These are phyloP conservation scores for Coptodon rendalli DNA, from an alignment of 2,113 vertebrate genomes.

Conservation along the genomic window DNA sequence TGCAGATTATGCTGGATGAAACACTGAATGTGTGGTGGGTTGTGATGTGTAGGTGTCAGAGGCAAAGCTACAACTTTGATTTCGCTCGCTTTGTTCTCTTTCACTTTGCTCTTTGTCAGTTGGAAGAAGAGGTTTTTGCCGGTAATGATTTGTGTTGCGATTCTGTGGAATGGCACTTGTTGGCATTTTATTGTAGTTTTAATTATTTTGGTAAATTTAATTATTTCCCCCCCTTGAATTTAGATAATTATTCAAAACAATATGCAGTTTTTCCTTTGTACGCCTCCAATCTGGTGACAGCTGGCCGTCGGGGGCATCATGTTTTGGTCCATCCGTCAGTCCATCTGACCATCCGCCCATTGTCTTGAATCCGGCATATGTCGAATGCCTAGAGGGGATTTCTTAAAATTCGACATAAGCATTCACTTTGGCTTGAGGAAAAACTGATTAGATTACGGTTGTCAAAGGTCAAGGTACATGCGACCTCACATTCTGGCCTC, in stretches of 20 bases:
- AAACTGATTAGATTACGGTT: background rate
- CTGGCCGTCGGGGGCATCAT: background rate
- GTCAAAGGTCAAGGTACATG: background rate
- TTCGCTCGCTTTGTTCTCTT: constrained; percentile 17
- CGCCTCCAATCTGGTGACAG: background rate
- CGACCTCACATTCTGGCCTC: background rate
- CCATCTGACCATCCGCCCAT: background rate
- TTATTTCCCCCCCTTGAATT: background rate
- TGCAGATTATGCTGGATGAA: constrained; percentile 2
- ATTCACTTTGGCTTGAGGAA: background rate
- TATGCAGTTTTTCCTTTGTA: background rate
- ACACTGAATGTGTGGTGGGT: background rate
- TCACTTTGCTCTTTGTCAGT: constrained; percentile 28
- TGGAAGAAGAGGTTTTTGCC: background rate
- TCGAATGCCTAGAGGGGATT: background rate
- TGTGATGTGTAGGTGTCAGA: constrained; percentile 44
- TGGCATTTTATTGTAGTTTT: background rate
- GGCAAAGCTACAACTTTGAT: constrained; percentile 14
- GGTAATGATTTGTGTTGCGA: background rate
- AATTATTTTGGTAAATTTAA: background rate
- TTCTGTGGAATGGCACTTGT: background rate
- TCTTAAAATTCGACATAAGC: background rate
- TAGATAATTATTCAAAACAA: background rate
- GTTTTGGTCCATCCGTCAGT: background rate
- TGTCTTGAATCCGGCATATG: background rate